Base-by-base conservation (phyloP, 2,888 invertebrate genomes). In the Ecliptopera silaceata region DNA sequence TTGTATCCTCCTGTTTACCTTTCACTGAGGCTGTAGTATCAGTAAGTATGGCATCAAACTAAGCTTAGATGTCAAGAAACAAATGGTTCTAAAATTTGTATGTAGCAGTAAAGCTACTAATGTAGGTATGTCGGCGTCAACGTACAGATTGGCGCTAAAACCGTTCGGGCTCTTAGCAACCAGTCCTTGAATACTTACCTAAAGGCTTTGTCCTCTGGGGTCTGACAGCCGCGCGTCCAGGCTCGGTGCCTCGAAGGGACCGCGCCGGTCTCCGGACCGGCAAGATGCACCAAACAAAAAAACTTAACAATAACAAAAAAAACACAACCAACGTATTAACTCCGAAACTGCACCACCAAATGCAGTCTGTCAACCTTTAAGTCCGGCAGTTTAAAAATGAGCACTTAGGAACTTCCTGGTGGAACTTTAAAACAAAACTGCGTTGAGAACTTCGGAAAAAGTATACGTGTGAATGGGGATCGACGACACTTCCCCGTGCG, bases 231-330 rank as follows among this genome's bases (percentile, higher is more conserved):
- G 80, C 79, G 84, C 82, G 87, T 83, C 86, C 89, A 88, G 87
- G 82, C 84, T 80, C 77, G 80, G 72, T 79, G 81, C 85, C 85
- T 84, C 82, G 80, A 71, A 79, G 82, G 85, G 81, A 82, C 82
- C 84, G 64, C 77, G 86, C 57, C 87, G 86, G 82, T 83, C 86
- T 88, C 82, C 82, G 82, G 75, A 82, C 85, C 87, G 88, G 82
- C 88, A 84, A 89, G 88, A 86, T 89, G 88, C 91, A 91, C 91
- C 86, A 89, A 89, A 89, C 88, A 88, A 89, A 90, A 79, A 88
- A 90, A 89, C 87, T 88, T 75, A 90, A 91, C 88, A 91, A 91
- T 86, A 89, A 91, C 87, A 88, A 90, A 86, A n/a, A 48, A 86
- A 89, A 88, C 89, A 86, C 86, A 86, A 82, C 77, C 82, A 84